Percentiles rank a stretch among this genome's conserved stretches.
These are phyloP conservation scores for Garra rufa DNA, from an alignment of 2,113 vertebrate species.

Conservation along the genomic window DNA sequence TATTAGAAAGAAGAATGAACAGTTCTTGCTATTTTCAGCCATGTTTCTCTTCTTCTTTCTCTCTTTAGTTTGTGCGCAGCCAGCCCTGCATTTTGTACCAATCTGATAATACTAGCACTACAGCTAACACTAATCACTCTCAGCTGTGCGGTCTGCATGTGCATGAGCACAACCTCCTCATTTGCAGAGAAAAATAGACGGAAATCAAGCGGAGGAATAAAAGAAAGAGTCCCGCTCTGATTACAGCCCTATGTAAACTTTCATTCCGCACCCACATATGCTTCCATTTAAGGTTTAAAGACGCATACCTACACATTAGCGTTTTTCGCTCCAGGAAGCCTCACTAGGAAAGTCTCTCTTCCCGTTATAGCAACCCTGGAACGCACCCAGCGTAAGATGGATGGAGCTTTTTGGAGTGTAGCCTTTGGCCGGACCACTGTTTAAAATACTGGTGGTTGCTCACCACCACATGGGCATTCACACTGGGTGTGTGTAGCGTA, in stretches of 20 bases:
- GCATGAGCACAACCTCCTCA: conserved; percentile 63
- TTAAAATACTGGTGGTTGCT: conserved; percentile 60
- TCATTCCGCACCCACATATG: conserved; percentile 73
- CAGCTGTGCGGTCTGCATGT: conserved; percentile 74
- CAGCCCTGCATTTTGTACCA: conserved; percentile 44
- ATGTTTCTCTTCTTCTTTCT: neutral
- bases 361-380: conserved; percentile 68
- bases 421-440: conserved; percentile 55
- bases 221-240: conserved; percentile 65
- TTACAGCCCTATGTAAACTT: conserved; percentile 77
- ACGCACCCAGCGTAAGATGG: conserved; percentile 50
- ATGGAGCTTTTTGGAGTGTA: conserved; percentile 45
- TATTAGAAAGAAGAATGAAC: neutral
- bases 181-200: conserved; percentile 69
- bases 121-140: conserved; percentile 75
- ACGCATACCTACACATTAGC: conserved; percentile 75
- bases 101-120: conserved; percentile 66
- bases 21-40: neutral
- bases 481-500: conserved; percentile 22
- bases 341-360: conserved; percentile 66
- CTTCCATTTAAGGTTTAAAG: conserved; percentile 79
- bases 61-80: neutral
- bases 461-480: conserved; percentile 50
- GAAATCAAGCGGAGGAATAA: conserved; percentile 70
- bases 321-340: conserved; percentile 61